Percentiles rank a stretch among this genome's conserved stretches.
These are phyloP conservation scores for Drosophila neonasuta DNA, from an alignment of 2,888 invertebrate species.

Conservation along the genomic window DNA sequence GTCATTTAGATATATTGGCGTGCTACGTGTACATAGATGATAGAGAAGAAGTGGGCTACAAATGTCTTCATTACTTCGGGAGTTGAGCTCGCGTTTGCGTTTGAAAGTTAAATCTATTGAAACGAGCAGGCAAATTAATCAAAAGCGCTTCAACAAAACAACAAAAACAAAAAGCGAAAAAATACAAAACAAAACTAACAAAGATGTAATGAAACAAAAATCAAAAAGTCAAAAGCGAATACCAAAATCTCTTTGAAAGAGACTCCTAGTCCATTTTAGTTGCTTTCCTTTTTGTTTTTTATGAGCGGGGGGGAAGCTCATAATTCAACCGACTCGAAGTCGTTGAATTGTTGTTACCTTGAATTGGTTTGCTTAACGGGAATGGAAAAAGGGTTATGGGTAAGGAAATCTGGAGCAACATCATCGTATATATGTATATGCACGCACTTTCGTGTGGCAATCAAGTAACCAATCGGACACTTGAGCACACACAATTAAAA, in stretches of 20 bases:
- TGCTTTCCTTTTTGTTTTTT: slow-evolving; percentile 9
- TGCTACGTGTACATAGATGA: slow-evolving; percentile 44
- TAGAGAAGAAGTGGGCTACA: slow-evolving; percentile 20
- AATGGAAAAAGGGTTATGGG: slow-evolving; percentile 7
- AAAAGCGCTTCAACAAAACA: slow-evolving; percentile 42
- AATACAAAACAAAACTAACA: slow-evolving; percentile 21
- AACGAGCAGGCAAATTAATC: slow-evolving; percentile 66
- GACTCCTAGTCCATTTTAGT: slow-evolving; percentile 26
- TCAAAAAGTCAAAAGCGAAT: slow-evolving; percentile 19
- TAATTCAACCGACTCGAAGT: slow-evolving; percentile 35
- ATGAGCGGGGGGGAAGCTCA: slow-evolving; percentile 7
- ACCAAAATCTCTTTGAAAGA: slow-evolving; percentile 27
- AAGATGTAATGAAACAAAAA: slow-evolving; percentile 25
- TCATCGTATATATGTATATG: neutral
- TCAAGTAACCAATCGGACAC: slow-evolving; percentile 16
- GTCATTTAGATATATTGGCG: slow-evolving; percentile 43
- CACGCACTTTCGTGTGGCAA: slow-evolving; percentile 4
- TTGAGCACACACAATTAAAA: slow-evolving; percentile 3
- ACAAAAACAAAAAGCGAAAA: slow-evolving; percentile 20
- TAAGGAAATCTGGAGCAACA: slow-evolving; percentile 22
- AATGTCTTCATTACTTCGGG: slow-evolving; percentile 39
- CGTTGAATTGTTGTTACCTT: slow-evolving; percentile 28
- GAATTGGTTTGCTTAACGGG: slow-evolving; percentile 10
- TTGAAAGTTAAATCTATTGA: slow-evolving; percentile 64
- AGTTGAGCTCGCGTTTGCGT: slow-evolving; percentile 55